These are phyloP conservation scores for Halictus ligatus DNA, from an alignment of 2,888 invertebrate genomes.

Conservation along the genomic window DNA sequence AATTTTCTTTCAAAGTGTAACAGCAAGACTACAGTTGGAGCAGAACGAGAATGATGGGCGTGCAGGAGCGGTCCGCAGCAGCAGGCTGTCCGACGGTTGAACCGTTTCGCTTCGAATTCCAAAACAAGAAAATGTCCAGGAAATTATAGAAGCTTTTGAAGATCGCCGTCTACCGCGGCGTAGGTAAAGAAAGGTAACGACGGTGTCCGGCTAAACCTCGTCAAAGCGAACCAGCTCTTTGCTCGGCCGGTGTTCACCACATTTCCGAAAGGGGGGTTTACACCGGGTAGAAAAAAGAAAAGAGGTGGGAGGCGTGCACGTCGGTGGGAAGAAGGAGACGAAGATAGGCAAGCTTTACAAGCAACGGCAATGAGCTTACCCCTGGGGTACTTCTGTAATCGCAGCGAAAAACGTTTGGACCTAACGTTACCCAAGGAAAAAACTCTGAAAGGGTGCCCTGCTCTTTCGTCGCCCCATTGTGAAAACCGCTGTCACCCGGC, in stretches of 20 bases:
- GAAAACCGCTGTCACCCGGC: conserved; percentile 41
- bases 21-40: not conserved
- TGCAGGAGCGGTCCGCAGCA: not conserved
- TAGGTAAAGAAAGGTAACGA: not conserved
- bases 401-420: conserved; percentile 72
- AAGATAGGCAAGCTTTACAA: conserved; percentile 53
- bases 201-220: not conserved
- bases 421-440: conserved; percentile 60
- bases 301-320: conserved; percentile 2
- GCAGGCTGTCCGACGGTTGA: not conserved
- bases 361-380: conserved; percentile 72
- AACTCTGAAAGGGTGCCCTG: conserved; percentile 55
- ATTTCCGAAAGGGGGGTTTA: conserved; percentile 29
- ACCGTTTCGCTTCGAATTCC: not conserved
- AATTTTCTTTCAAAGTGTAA: not conserved
- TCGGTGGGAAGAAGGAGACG: conserved; percentile 38
- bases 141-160: conserved; percentile 9
- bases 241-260: conserved; percentile 27
- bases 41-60: not conserved
- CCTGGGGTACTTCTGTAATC: conserved; percentile 70
- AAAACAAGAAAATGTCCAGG: not conserved
- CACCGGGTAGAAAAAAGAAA: conserved; percentile 1
- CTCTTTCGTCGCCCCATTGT: conserved; percentile 51
- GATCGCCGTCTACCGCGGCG: not conserved
- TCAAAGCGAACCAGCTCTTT: conserved; percentile 5